phyloP scores from a whole-genome alignment of 2,888 invertebrate species.

The Cheilosia vulpina region DNA sequence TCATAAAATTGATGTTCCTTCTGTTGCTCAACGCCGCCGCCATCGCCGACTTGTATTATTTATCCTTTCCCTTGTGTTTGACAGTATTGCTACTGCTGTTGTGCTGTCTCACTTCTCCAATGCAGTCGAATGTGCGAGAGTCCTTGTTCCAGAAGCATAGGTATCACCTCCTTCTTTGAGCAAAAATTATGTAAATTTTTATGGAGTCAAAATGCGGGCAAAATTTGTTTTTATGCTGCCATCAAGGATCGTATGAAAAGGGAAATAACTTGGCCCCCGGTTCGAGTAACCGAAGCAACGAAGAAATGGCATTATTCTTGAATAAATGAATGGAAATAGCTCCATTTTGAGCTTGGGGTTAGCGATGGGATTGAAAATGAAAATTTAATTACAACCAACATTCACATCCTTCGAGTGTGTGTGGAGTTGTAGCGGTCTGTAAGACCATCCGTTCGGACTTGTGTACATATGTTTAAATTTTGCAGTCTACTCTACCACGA shows the following conservation, averaged over 20 bases:
- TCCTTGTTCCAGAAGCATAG: neutral
- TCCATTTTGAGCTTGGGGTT: slow-evolving; percentile 23
- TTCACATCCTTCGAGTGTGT: neutral
- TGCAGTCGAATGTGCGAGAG: slow-evolving; percentile 6
- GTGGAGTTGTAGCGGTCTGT: neutral
- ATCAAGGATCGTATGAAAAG: slow-evolving; percentile 49
- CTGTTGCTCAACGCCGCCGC: neutral
- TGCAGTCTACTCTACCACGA: neutral
- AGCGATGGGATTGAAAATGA: slow-evolving; percentile 59
- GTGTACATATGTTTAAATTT: slow-evolving; percentile 25
- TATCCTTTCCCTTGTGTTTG: slow-evolving; percentile 6
- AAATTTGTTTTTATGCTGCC: slow-evolving; percentile 66
- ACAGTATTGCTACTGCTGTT: neutral
- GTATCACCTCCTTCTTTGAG: slow-evolving; percentile 8
- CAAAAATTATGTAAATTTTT: slow-evolving; percentile 68
- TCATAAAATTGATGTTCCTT: slow-evolving; percentile 60
- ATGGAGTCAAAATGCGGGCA: slow-evolving; percentile 64
- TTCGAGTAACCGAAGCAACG: slow-evolving; percentile 1
- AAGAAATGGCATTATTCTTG: slow-evolving; percentile 51
- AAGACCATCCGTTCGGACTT: neutral
- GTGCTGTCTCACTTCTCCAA: neutral
- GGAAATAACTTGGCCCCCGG: slow-evolving; percentile 33
- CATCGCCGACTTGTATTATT: neutral
- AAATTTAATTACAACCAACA: slow-evolving; percentile 65
- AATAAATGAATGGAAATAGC: slow-evolving; percentile 62